Conservation (phyloP, 2,113 vertebrate genomes). For the Scomber colias region DNA sequence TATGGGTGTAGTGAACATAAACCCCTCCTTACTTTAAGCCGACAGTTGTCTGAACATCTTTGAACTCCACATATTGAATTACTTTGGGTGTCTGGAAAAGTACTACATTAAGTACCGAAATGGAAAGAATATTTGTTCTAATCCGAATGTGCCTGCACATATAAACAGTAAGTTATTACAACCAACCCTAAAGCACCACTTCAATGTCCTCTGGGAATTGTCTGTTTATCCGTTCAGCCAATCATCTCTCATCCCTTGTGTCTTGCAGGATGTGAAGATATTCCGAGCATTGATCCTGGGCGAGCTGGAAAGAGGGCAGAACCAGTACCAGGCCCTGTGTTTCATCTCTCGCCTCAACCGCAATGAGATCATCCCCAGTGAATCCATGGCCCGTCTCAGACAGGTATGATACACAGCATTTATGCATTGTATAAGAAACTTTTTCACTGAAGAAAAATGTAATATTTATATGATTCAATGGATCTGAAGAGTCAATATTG, state of each 20-base stretch:
- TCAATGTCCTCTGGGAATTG: constrained; percentile 19
- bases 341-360: constrained; percentile 92
- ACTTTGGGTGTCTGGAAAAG: constrained; percentile 58
- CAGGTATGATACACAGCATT: constrained; percentile 84
- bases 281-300: constrained; percentile 96
- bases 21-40: constrained; percentile 44
- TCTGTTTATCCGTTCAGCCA: constrained; percentile 43
- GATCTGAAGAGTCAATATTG: neutral
- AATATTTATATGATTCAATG: neutral
- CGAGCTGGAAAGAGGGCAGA: constrained; percentile 96
- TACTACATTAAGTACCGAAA: constrained; percentile 25
- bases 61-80: constrained; percentile 65
- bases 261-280: constrained; percentile 94
- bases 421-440: neutral
- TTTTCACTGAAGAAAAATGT: neutral
- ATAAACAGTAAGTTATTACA: constrained; percentile 46
- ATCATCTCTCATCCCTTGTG: constrained; percentile 47
- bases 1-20: constrained; percentile 50
- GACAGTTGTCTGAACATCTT: constrained; percentile 61
- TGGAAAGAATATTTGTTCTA: constrained; percentile 50
- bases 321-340: constrained; percentile 96
- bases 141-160: constrained; percentile 33
- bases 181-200: constrained; percentile 13
- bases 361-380: constrained; percentile 98
- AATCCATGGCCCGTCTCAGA: constrained; percentile 96